Conservation (phyloP, 2,888 invertebrate genomes). For the Ectropis crepuscularia region DNA sequence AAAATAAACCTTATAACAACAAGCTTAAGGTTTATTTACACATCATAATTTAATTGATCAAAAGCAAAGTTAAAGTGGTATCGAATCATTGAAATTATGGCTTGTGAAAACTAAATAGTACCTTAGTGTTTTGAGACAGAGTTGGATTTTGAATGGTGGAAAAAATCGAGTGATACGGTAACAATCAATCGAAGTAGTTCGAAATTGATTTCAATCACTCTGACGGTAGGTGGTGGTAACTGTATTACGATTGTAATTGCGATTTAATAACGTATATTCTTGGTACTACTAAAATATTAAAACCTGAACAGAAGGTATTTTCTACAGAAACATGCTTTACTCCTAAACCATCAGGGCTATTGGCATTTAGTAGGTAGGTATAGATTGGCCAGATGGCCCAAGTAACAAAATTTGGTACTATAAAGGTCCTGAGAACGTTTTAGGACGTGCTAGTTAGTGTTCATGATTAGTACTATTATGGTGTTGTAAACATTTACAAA, state of each 20-base stretch:
- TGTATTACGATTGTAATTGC: slow-evolving; percentile 61
- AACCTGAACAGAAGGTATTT: too few relatives aligned
- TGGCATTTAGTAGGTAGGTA: too few relatives aligned
- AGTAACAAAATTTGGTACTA: too few relatives aligned
- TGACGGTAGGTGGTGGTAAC: slow-evolving; percentile 80
- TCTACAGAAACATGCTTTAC: too few relatives aligned
- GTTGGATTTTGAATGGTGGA: slow-evolving; percentile 21
- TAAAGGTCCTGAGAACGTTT: too few relatives aligned
- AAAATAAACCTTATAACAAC: slow-evolving; percentile 23
- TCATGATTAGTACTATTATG: too few relatives aligned
- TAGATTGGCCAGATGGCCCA: too few relatives aligned
- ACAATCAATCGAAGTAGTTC: slow-evolving; percentile 69
- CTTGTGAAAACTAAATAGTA: slow-evolving; percentile 19
- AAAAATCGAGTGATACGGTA: slow-evolving; percentile 44
- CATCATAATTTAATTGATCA: too few relatives aligned
- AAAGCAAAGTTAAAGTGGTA: slow-evolving; percentile 9
- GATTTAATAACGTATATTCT: slow-evolving; percentile 18
- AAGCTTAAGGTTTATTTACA: not conserved
- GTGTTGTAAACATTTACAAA: too few relatives aligned
- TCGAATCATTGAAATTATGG: slow-evolving; percentile 2
- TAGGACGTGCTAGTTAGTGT: too few relatives aligned
- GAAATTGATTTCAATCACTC: slow-evolving; percentile 78
- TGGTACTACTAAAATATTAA: slow-evolving; percentile 10
- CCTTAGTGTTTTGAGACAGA: not conserved
- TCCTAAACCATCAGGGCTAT: too few relatives aligned